phyloP scores from a whole-genome alignment of 2,888 invertebrate genomes.

The Cheilosia scutellata region DNA sequence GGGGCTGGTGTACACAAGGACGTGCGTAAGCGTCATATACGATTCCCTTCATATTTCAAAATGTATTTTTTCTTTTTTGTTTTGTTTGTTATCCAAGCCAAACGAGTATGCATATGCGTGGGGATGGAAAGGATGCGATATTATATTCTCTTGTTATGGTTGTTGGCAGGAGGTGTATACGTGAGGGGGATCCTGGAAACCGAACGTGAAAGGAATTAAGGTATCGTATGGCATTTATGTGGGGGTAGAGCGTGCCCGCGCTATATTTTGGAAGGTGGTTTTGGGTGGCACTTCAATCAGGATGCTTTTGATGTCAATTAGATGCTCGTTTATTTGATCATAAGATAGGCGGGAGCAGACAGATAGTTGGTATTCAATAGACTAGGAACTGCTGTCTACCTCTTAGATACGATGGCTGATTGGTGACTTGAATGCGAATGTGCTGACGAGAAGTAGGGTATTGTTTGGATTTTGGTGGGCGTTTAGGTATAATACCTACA shows the following conservation, averaged over 20 bases:
- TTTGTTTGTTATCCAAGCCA: neutral
- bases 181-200: conserved; percentile 48
- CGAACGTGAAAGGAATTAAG: conserved; percentile 72
- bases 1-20: neutral
- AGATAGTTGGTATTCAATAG: conserved; percentile 66
- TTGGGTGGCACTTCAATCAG: conserved; percentile 61
- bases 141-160: conserved; percentile 71
- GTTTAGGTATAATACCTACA: neutral
- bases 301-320: conserved; percentile 73
- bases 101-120: neutral
- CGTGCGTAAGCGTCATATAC: neutral
- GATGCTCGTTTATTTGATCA: conserved; percentile 74
- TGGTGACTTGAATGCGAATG: conserved; percentile 67
- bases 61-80: conserved; percentile 29
- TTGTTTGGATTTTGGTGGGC: conserved; percentile 24
- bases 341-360: conserved; percentile 58
- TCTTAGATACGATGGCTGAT: conserved; percentile 63
- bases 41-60: conserved; percentile 58
- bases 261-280: neutral
- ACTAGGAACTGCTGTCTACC: neutral
- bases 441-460: conserved; percentile 25
- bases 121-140: conserved; percentile 45
- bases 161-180: conserved; percentile 53
- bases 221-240: conserved; percentile 16
- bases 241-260: neutral